Conservation (phyloP, 53 echinoderm and acorn worm species). For the Paracentrotus lividus region DNA sequence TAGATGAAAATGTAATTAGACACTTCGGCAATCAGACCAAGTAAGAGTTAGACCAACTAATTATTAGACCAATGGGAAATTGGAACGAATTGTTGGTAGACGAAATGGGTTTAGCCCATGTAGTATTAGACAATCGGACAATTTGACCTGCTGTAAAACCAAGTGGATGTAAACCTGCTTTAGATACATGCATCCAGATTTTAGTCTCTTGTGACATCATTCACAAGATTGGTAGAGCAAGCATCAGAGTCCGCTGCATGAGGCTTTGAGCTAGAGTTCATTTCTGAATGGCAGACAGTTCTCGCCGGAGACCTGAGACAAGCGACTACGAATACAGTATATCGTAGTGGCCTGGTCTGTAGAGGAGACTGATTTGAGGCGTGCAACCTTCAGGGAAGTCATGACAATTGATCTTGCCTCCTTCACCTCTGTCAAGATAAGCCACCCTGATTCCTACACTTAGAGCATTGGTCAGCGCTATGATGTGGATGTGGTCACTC, state of each 20-base stretch:
- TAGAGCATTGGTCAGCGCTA: slow-evolving; percentile 87
- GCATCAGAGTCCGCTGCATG: neutral
- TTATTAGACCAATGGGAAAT: no score
- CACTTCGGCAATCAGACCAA: no score
- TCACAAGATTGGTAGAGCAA: neutral
- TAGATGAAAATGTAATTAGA: no score
- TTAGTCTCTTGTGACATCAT: neutral
- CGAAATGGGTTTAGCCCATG: no score
- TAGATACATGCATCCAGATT: neutral
- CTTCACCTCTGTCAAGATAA: slow-evolving; percentile 89
- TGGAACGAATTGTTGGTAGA: no score
- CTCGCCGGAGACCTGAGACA: neutral
- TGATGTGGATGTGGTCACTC: slow-evolving; percentile 99
- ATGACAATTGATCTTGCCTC: slow-evolving; percentile 90
- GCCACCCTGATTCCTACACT: slow-evolving; percentile 94
- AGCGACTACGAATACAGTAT: slow-evolving; percentile 78
- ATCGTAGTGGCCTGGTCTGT: slow-evolving; percentile 98
- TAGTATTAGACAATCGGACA: no score
- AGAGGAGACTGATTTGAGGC: slow-evolving; percentile 87
- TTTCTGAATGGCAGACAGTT: neutral
- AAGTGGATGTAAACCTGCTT: no score
- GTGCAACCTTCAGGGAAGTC: slow-evolving; percentile 95
- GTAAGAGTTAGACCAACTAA: no score
- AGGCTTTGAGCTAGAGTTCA: neutral
- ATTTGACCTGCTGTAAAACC: no score